Base-by-base conservation (phyloP, 2,888 invertebrate species). In the Hoplodrina blanda region DNA sequence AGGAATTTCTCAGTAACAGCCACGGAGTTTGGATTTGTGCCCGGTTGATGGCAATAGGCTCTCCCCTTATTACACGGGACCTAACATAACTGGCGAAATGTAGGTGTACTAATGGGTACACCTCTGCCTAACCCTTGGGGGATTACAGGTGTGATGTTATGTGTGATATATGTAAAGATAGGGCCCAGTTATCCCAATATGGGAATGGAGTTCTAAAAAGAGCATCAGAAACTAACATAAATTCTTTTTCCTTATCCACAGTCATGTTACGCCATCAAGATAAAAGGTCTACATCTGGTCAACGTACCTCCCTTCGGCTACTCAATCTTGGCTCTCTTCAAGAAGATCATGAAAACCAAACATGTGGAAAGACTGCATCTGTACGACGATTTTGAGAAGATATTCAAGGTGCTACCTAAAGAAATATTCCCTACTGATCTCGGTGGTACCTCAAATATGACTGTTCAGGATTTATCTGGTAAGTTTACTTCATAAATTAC, bases 331-430 rank as follows among this genome's bases (percentile, higher is more conserved):
- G 61, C 76, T 0, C 63, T 81, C 0, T 78, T 93, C 30, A 95
- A 91, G 77, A 90, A 89, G 25, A 87, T 93, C 57, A 78, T 93
- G 46, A 93, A 92, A 62, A 86, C 91, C 0, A 96, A 96, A 80
- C 75, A 95, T 13, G 83, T 90, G 20, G 89, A 92, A 2, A 83
- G 66, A 81, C 68, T 68, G 44, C 83, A 81, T 37, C 53, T 81
- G 3, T 74, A 81, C 30, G 69, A 80, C 0, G 37, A 15, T 4
- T 72, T 90, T 64, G 88, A 90, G 6, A 85, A 90, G 2, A 78
- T 93, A 0, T 83, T 88, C 37, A 73, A 88, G 7, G 59, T 81
- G 15, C 74, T 93, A 20, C 91, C 93, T 0, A 91, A 88, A 72
- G 82, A 86, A 25, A 84, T 90, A n/a, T 85, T 94, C 19, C 93